phyloP scores from a whole-genome alignment of 2,113 vertebrate species.

The Ciconia boyciana region DNA sequence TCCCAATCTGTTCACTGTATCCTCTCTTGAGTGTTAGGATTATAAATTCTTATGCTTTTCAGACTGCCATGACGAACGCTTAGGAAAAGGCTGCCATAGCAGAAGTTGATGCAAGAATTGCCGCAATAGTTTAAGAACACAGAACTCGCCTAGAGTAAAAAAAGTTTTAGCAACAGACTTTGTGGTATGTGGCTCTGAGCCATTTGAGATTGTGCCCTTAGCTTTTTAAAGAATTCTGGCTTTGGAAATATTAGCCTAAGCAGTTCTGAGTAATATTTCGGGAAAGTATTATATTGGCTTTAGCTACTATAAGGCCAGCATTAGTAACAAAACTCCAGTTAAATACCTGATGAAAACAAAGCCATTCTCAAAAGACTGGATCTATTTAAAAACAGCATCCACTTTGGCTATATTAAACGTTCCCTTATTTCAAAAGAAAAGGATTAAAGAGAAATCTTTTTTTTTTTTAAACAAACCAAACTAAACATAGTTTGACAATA shows the following conservation, averaged over 20 bases:
- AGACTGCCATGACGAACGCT: not conserved
- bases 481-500: not conserved
- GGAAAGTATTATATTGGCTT: constrained; percentile 60
- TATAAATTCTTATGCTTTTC: not conserved
- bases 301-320: constrained; percentile 47
- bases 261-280: constrained; percentile 52
- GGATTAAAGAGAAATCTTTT: constrained; percentile 15
- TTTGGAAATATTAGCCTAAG: constrained; percentile 63
- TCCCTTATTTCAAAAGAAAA: constrained; percentile 26
- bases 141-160: not conserved
- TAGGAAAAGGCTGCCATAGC: not conserved
- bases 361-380: not conserved
- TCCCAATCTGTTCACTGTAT: constrained; percentile 16
- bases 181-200: constrained; percentile 20
- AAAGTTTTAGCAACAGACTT: not conserved
- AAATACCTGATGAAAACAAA: constrained; percentile 42
- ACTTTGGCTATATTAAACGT: constrained; percentile 6
- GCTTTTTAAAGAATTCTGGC: constrained; percentile 33
- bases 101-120: not conserved
- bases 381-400: constrained; percentile 20
- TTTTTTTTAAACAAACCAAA: not conserved
- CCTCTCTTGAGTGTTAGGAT: not conserved
- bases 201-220: constrained; percentile 25
- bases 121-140: not conserved
- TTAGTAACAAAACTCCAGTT: constrained; percentile 65